These are phyloP conservation scores for Sorex maritimensis DNA, from an alignment of 2,797 vertebrate genomes.

Conservation along the genomic window DNA sequence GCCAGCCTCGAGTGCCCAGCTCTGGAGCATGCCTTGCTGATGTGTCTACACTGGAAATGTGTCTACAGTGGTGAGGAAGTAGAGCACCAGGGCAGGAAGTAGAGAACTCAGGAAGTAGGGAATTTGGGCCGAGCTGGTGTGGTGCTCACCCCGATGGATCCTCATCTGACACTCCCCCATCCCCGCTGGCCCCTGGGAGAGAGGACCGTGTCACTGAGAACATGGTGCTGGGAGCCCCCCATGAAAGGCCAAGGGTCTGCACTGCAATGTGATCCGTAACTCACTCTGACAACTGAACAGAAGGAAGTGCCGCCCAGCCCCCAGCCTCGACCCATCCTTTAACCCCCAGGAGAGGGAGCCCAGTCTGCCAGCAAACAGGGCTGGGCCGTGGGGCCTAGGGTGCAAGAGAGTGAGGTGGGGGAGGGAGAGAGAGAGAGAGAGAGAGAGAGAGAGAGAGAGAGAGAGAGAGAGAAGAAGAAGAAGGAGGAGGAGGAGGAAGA, in stretches of 20 bases:
- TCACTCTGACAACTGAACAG: constrained; percentile 80
- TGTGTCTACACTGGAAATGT: background rate
- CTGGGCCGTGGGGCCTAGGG: background rate
- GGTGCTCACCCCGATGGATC: background rate
- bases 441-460: background rate
- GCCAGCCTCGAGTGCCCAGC: background rate
- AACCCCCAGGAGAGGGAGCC: constrained; percentile 4
- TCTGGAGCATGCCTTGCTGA: background rate
- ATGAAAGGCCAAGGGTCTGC: constrained; percentile 58
- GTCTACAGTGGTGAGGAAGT: background rate
- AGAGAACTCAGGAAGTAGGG: background rate
- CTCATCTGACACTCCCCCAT: too few relatives aligned
- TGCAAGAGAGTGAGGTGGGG: too few relatives aligned
- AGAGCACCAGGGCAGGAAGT: background rate
- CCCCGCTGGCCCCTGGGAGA: background rate
- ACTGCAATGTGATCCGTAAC: constrained; percentile 68
- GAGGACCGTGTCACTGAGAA: constrained; percentile 18
- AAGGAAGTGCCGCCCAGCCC: constrained; percentile 61
- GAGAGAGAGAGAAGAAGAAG: background rate
- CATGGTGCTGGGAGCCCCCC: background rate
- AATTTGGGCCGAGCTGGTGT: background rate
- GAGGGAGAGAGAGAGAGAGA: background rate
- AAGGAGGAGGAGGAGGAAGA: too few relatives aligned
- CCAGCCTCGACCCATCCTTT: background rate
- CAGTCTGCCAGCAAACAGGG: background rate